Evolutionary conservation across 1,140 invertebrate species (phyloP).

Genomic region (Bombus affinis): DNA sequence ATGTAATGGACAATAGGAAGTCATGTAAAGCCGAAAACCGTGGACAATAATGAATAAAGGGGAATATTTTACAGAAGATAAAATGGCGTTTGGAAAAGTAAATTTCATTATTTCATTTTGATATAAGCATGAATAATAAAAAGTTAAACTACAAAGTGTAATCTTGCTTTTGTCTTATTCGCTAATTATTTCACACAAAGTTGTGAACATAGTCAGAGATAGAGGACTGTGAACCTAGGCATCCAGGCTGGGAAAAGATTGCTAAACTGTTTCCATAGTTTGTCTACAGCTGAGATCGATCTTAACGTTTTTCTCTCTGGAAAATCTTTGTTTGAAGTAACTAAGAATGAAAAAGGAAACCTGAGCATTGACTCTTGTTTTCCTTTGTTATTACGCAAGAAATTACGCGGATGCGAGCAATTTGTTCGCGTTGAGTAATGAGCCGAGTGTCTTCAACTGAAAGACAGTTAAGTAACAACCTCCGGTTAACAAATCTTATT

Average conservation of each 20-base stretch:
- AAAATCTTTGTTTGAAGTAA: conserved; percentile 21
- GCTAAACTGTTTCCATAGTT: conserved; percentile 24
- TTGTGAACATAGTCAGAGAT: not conserved
- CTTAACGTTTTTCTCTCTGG: conserved; percentile 10
- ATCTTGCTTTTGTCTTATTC: not conserved
- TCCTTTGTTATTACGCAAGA: conserved; percentile 56
- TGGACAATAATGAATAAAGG: too few relatives aligned
- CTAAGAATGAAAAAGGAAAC: conserved; percentile 39
- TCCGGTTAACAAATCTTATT: conserved; percentile 60
- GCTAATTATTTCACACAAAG: not conserved
- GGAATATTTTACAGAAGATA: not conserved
- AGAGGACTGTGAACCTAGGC: not conserved
- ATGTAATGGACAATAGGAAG: too few relatives aligned
- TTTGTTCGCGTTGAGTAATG: conserved; percentile 62
- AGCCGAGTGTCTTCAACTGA: conserved; percentile 53
- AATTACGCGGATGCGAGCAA: conserved; percentile 63
- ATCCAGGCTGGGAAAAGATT: conserved; percentile 17
- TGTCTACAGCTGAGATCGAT: conserved; percentile 2
- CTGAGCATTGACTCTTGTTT: conserved; percentile 39
- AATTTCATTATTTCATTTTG: not conserved
- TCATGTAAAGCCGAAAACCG: too few relatives aligned
- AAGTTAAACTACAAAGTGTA: not conserved
- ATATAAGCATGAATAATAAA: not conserved
- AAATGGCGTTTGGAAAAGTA: not conserved
- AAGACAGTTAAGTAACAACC: conserved; percentile 63